Conservation (phyloP, 2,113 vertebrate genomes). For the Sinocyclocheilus grahami region DNA sequence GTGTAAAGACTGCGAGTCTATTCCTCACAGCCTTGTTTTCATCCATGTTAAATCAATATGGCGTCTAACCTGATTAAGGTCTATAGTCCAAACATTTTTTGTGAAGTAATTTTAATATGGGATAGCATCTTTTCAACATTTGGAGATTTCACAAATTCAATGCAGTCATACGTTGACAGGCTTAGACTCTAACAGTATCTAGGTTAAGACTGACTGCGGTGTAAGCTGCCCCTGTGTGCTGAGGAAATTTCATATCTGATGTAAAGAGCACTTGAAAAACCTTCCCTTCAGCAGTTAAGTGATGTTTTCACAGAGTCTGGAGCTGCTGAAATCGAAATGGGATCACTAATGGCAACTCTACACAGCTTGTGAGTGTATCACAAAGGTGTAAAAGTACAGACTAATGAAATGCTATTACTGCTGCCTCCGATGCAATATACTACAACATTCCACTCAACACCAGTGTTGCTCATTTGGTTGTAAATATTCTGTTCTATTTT, state of each 20-base stretch:
- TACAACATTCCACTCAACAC: background rate
- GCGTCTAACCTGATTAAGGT: background rate
- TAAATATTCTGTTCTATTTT: background rate
- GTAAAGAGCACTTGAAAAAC: background rate
- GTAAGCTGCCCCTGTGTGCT: background rate
- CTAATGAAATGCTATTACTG: background rate
- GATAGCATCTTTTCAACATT: background rate
- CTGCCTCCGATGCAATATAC: background rate
- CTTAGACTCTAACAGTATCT: background rate
- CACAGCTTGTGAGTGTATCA: background rate
- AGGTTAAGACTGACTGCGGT: constrained; percentile 1
- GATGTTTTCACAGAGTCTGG: constrained; percentile 15
- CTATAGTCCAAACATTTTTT: background rate
- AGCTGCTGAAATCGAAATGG: background rate
- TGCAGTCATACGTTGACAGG: background rate
- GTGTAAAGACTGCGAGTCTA: no score
- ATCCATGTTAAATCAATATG: no score
- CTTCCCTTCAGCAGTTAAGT: background rate
- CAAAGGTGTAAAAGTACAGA: constrained; percentile 16
- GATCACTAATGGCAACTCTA: constrained; percentile 1
- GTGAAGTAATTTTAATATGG: background rate
- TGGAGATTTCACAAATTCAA: background rate
- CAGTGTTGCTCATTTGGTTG: background rate
- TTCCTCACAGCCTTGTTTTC: no score
- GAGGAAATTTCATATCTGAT: background rate